Percentiles rank a stretch among this genome's conserved stretches.
Evolutionary conservation across 2,797 vertebrate genomes (phyloP).

Genomic region (Spinus pinus): DNA sequence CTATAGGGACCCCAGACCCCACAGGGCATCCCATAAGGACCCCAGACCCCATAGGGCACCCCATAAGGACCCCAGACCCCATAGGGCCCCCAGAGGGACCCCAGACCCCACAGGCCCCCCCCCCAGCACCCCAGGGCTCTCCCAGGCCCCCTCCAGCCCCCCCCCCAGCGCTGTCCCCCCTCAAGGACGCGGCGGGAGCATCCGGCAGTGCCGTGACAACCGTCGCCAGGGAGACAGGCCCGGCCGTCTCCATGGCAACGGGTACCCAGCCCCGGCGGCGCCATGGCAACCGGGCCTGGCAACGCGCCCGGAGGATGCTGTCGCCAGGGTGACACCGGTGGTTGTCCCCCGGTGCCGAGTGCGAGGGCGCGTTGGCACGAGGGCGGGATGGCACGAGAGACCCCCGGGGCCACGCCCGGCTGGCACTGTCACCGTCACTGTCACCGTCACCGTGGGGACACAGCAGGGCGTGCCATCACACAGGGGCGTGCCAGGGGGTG

Average conservation of each 20-base stretch:
- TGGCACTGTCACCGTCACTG: background rate
- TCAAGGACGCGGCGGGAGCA: background rate
- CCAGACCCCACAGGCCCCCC: background rate
- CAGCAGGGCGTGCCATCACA: accelerated
- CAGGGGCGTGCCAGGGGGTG: background rate
- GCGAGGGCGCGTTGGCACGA: background rate
- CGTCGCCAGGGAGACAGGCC: background rate
- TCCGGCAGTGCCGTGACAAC: background rate
- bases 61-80: accelerated
- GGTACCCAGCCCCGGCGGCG: background rate
- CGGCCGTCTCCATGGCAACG: background rate
- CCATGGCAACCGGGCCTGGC: background rate
- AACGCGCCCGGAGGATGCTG: background rate
- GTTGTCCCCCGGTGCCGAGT: background rate
- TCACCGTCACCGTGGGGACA: too few species aligned
- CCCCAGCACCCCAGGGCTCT: background rate
- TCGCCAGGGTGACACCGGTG: background rate
- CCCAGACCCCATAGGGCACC: too few species aligned
- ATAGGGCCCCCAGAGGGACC: background rate
- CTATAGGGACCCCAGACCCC: too few species aligned
- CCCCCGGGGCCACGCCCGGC: background rate
- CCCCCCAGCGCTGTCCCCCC: background rate
- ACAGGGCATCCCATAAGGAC: too few species aligned
- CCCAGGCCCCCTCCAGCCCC: background rate
- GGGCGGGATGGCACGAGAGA: background rate